Evolutionary conservation across 2,113 vertebrate genomes (phyloP).

Genomic region (Archilochus colubris): DNA sequence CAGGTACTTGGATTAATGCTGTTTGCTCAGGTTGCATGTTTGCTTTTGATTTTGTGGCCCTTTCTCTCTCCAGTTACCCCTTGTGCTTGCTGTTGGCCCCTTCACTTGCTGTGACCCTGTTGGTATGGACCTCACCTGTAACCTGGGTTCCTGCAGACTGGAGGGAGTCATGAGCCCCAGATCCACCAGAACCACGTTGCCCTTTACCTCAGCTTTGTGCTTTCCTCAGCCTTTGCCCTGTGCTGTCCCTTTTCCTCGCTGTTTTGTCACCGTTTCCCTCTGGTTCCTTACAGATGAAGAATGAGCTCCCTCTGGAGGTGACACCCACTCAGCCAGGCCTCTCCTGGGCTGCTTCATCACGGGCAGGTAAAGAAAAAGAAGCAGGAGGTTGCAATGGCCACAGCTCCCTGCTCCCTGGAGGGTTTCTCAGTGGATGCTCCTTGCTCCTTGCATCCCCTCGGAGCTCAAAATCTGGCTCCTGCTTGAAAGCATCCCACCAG

Average conservation of each 20-base stretch:
- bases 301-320: background rate
- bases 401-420: background rate
- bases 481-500: background rate
- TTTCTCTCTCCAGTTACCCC: background rate
- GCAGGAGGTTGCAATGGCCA: accelerated
- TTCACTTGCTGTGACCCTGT: background rate
- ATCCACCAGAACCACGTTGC: background rate
- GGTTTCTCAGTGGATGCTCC: background rate
- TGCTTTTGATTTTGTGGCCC: background rate
- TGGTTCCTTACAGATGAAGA: constrained; percentile 24
- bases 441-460: background rate
- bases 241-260: background rate
- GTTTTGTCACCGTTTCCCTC: background rate
- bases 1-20: background rate
- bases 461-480: background rate
- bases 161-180: background rate
- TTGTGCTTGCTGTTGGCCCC: background rate
- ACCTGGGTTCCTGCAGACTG: background rate
- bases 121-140: background rate
- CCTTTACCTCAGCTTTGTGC: accelerated
- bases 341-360: background rate
- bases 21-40: background rate
- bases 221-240: background rate
- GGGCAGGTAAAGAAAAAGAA: constrained; percentile 47
- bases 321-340: background rate